Percentiles rank a stretch among this genome's conserved stretches.
Conservation (phyloP, 2,888 invertebrate genomes). For the Automeris io region DNA sequence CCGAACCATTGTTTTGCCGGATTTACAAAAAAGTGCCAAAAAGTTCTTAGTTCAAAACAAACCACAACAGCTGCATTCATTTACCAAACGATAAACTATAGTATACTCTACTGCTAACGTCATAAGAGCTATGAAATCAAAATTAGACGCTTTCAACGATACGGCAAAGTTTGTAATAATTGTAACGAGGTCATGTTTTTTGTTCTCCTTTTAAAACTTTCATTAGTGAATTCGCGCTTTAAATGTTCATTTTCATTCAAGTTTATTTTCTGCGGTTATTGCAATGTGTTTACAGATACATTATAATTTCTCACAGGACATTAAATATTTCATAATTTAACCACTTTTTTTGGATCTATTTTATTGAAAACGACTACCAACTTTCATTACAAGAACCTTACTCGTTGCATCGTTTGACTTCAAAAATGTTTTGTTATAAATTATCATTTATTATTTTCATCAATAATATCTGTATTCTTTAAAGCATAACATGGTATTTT, state of each 20-base stretch:
- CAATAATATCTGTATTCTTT: too few relatives aligned
- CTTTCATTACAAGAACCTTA: too few relatives aligned
- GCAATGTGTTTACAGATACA: too few relatives aligned
- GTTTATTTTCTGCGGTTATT: not conserved
- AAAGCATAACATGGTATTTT: too few relatives aligned
- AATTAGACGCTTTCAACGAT: slow-evolving; percentile 23
- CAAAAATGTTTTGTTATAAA: too few relatives aligned
- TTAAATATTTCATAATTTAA: too few relatives aligned
- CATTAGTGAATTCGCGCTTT: slow-evolving; percentile 68
- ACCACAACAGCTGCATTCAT: slow-evolving; percentile 19
- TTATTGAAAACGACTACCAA: too few relatives aligned
- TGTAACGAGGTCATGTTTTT: slow-evolving; percentile 68
- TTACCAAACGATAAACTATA: slow-evolving; percentile 16
- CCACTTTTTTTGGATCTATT: too few relatives aligned
- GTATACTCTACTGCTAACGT: slow-evolving; percentile 20
- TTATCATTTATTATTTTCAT: too few relatives aligned
- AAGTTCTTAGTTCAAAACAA: slow-evolving; percentile 37
- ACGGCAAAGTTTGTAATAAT: slow-evolving; percentile 44
- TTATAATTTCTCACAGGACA: too few relatives aligned
- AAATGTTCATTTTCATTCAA: slow-evolving; percentile 42
- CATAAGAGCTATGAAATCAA: slow-evolving; percentile 23
- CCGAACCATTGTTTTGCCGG: slow-evolving; percentile 62
- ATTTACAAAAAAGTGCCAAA: slow-evolving; percentile 58
- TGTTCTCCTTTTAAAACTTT: slow-evolving; percentile 70
- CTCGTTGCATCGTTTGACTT: too few relatives aligned